Conservation (phyloP, 2,888 invertebrate species). For the Lomographa bimaculata region DNA sequence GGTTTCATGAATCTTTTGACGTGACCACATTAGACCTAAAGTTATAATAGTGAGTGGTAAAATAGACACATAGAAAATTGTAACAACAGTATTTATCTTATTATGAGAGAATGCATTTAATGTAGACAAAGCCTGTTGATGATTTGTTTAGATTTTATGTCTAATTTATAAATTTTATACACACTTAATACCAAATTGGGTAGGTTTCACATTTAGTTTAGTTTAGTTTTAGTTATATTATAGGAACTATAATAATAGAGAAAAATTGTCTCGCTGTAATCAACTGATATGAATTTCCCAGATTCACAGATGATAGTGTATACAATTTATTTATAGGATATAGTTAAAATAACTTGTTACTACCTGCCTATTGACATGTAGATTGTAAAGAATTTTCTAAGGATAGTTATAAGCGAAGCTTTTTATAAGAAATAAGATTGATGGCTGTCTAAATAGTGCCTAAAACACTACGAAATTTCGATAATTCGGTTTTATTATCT, state of each 20-base stretch:
- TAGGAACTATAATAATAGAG: too few species aligned
- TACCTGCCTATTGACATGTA: constrained; percentile 81
- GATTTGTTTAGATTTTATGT: background rate
- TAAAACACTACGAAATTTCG: constrained; percentile 83
- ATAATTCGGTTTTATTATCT: constrained; percentile 79
- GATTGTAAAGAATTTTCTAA: constrained; percentile 72
- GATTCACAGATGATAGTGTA: constrained; percentile 22
- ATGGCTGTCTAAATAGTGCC: constrained; percentile 84
- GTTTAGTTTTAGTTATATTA: background rate
- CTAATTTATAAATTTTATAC: background rate
- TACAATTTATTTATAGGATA: constrained; percentile 55
- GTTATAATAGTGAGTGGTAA: constrained; percentile 1
- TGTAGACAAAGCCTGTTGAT: background rate
- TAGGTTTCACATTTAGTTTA: constrained; percentile 1
- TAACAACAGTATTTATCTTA: background rate
- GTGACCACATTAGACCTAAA: too few species aligned
- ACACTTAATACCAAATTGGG: constrained; percentile 1
- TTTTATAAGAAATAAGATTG: constrained; percentile 81
- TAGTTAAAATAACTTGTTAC: constrained; percentile 71
- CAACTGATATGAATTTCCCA: too few species aligned
- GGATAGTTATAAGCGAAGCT: constrained; percentile 70
- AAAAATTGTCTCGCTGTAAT: too few species aligned
- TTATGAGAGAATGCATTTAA: constrained; percentile 9
- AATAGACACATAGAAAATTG: constrained; percentile 10
- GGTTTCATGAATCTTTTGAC: too few species aligned